These are phyloP conservation scores for Barnardius zonarius DNA, from an alignment of 2,113 vertebrate species.

Conservation along the genomic window DNA sequence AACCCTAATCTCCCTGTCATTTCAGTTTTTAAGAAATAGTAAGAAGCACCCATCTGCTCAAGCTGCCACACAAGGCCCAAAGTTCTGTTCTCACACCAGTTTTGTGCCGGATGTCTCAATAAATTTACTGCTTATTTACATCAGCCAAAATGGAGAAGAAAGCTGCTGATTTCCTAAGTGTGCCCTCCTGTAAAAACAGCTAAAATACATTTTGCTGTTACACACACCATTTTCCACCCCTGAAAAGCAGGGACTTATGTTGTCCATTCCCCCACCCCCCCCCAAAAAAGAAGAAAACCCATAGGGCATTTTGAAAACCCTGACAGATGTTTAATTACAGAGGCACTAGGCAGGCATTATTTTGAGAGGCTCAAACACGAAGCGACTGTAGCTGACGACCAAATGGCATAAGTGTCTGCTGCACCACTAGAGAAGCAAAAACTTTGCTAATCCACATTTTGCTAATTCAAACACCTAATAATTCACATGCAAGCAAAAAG, in stretches of 20 bases:
- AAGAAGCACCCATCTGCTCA: conserved; percentile 66
- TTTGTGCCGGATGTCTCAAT: conserved; percentile 55
- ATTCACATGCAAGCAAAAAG: conserved; percentile 26
- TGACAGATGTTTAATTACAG: conserved; percentile 63
- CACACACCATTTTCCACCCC: not conserved
- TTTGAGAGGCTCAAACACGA: conserved; percentile 36
- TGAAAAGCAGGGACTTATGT: not conserved
- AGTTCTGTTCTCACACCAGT: conserved; percentile 71
- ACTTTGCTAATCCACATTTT: conserved; percentile 22
- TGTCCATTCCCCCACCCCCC: not conserved
- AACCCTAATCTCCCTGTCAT: conserved; percentile 65
- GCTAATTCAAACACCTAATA: conserved; percentile 53
- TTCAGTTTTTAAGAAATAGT: conserved; percentile 68
- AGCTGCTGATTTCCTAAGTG: conserved; percentile 6
- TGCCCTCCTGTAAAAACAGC: not conserved
- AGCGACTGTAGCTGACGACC: conserved; percentile 21
- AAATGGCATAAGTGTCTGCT: conserved; percentile 37
- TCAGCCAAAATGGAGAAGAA: conserved; percentile 57
- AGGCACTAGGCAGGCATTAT: conserved; percentile 46
- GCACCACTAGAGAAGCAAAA: not conserved
- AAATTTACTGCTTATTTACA: conserved; percentile 66
- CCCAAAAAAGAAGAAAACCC: not conserved
- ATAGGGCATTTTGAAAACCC: conserved; percentile 13
- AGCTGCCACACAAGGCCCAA: conserved; percentile 48
- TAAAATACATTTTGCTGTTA: not conserved